Conservation (phyloP, 2,113 vertebrate species). For the Microcebus tavaratra region DNA sequence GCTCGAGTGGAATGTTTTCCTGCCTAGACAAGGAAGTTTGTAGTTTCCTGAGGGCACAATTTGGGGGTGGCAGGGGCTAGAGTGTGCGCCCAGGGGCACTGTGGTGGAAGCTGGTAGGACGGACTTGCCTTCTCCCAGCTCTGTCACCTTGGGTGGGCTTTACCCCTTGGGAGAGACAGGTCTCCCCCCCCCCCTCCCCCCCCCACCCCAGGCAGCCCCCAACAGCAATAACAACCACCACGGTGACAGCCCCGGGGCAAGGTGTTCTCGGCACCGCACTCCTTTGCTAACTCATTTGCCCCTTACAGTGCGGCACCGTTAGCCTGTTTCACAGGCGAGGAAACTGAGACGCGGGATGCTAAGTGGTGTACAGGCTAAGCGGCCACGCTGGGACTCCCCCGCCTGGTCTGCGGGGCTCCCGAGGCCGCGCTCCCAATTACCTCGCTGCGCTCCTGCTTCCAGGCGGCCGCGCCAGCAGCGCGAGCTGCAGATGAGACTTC, state of each 20-base stretch:
- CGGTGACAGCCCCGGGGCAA: fast-evolving
- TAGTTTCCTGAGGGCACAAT: not conserved
- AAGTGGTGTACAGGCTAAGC: not conserved
- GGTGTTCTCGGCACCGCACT: not conserved
- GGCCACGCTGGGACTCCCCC: not conserved
- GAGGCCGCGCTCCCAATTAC: fast-evolving
- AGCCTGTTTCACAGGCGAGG: not conserved
- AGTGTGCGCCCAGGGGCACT: not conserved
- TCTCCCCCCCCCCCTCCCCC: fast-evolving
- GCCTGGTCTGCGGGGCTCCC: not conserved
- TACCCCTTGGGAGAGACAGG: not conserved
- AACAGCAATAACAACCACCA: not conserved
- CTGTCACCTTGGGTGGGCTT: not conserved
- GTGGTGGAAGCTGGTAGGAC: not conserved
- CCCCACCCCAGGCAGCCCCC: not conserved
- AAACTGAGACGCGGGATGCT: not conserved
- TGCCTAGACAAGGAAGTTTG: too few species aligned
- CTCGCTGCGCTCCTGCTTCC: not conserved
- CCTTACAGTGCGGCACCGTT: not conserved
- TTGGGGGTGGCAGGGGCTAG: not conserved
- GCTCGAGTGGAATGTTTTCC: not conserved
- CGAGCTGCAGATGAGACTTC: not conserved
- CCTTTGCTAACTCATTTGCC: not conserved
- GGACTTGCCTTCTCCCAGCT: not conserved
- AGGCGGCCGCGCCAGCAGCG: not conserved